Conservation (phyloP, 1,140 invertebrate species). For the Meloidogyne hapla region DNA sequence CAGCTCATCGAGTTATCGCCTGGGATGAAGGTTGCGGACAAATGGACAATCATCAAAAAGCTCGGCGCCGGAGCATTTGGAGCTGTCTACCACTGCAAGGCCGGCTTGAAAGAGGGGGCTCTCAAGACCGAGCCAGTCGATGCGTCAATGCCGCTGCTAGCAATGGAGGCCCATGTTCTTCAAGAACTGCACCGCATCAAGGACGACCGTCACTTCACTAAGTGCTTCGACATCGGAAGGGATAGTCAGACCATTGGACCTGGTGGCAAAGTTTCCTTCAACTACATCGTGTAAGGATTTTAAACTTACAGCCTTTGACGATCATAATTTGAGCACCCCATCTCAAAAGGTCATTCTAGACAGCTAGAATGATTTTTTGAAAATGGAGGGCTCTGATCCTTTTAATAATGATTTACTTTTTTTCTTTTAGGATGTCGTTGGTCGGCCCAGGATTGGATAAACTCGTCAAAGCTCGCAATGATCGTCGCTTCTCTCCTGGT, state of each 20-base stretch:
- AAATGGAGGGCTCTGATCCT: too few species aligned
- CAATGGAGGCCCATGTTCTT: too few species aligned
- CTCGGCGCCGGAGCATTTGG: constrained; percentile 54
- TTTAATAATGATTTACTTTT: neutral
- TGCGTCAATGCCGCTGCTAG: neutral
- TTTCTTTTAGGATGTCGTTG: too few species aligned
- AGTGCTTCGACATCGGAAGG: constrained; percentile 3
- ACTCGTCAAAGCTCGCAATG: neutral
- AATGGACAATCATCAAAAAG: constrained; percentile 52
- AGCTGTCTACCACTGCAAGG: constrained; percentile 9
- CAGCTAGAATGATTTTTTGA: too few species aligned
- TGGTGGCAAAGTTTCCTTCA: neutral
- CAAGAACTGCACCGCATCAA: neutral
- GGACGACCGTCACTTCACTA: neutral
- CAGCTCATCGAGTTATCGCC: neutral
- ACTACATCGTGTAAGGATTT: constrained; percentile 15
- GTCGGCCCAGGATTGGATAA: neutral
- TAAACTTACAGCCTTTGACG: too few species aligned
- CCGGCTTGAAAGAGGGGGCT: neutral
- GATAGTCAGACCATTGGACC: neutral
- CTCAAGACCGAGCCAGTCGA: neutral
- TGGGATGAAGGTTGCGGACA: neutral
- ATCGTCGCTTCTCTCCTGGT: neutral
- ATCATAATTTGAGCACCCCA: too few species aligned
- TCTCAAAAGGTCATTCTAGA: too few species aligned